A percentile compares a stretch with the other conserved stretches of the same genome.
phyloP scores from a whole-genome alignment of 2,888 invertebrate genomes.

The Bursaphelenchus okinawaensis region DNA sequence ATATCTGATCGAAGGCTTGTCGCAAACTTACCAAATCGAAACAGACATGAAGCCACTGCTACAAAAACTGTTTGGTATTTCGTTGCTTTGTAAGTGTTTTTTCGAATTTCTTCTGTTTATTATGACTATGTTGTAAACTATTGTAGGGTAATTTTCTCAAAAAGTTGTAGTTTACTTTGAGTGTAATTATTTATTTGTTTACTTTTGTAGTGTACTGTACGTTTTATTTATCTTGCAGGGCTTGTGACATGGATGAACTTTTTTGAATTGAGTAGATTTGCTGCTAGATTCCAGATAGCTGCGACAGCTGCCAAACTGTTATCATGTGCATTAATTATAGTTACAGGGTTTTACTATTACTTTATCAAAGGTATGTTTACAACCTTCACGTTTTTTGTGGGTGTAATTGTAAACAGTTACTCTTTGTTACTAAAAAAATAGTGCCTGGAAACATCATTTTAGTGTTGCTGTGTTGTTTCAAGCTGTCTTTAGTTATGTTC shows the following conservation, averaged over 20 bases:
- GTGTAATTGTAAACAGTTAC: no score
- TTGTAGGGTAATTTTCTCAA: no score
- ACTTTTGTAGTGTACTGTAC: no score
- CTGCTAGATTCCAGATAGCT: conserved; percentile 53
- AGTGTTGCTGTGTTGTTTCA: no score
- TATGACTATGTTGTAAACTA: no score
- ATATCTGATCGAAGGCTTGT: conserved; percentile 29
- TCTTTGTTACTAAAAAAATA: no score
- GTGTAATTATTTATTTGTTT: no score
- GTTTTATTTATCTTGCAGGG: conserved; percentile 28
- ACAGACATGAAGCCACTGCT: conserved; percentile 39
- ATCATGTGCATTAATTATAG: conserved; percentile 50
- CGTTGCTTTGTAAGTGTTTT: conserved; percentile 42
- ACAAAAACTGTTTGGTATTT: conserved; percentile 55
- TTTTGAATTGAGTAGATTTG: conserved; percentile 53
- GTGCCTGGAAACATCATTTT: no score
- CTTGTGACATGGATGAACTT: conserved; percentile 57
- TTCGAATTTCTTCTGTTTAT: no score
- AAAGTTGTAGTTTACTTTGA: no score
- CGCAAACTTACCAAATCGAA: conserved; percentile 47
- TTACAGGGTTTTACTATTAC: conserved; percentile 53
- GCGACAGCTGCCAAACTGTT: conserved; percentile 53
- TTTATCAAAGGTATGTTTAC: conserved; percentile 43
- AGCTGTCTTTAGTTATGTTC: no score
- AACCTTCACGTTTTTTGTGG: not conserved